Conservation (phyloP, 2,888 invertebrate genomes). For the Chymomyza fuscimana region DNA sequence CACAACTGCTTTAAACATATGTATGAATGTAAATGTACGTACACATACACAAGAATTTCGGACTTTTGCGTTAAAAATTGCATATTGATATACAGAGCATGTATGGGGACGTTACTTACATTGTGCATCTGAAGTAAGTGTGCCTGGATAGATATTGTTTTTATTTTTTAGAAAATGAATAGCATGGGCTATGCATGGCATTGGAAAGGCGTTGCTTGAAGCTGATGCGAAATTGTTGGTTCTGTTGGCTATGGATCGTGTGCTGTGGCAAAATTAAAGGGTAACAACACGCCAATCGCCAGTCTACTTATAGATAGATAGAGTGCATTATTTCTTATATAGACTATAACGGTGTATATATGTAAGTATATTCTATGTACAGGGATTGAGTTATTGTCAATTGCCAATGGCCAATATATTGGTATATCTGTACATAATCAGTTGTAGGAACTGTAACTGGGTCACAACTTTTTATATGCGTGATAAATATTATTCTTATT, state of each 20-base stretch:
- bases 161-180: conserved; percentile 63
- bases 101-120: conserved; percentile 16
- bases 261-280: conserved; percentile 69
- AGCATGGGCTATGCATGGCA: conserved; percentile 46
- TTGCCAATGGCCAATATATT: conserved; percentile 6
- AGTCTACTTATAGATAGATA: conserved; percentile 14
- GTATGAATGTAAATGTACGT: background rate
- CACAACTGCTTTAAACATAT: background rate
- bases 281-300: conserved; percentile 64
- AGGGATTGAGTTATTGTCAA: conserved; percentile 30
- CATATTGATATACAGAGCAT: too few species aligned
- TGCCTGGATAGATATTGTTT: conserved; percentile 56
- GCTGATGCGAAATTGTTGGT: conserved; percentile 7
- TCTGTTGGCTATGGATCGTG: conserved; percentile 23
- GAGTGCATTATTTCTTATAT: too few species aligned
- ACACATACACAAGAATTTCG: conserved; percentile 18
- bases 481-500: too few species aligned
- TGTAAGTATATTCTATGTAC: conserved; percentile 10
- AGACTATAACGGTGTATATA: conserved; percentile 69
- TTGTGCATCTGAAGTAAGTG: conserved; percentile 46
- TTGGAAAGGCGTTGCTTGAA: conserved; percentile 69
- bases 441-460: too few species aligned
- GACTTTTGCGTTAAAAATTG: conserved; percentile 10
- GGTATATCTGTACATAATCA: background rate
- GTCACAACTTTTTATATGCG: too few species aligned